Conservation (phyloP, 2,113 vertebrate species). For the Martes martes region DNA sequence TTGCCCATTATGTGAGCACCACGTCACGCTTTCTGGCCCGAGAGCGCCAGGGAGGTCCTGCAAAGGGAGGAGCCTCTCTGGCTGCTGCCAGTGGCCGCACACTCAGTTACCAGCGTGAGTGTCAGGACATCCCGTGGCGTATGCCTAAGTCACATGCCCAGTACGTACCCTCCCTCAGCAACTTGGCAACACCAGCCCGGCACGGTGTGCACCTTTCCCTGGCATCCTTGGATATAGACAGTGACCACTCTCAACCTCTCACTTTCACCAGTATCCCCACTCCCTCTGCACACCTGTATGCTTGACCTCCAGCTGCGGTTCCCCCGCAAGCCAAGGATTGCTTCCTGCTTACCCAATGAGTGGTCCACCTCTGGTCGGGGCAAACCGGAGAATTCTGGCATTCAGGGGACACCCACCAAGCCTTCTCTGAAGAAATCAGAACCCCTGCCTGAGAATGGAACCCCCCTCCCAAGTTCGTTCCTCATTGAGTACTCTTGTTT, state of each 20-base stretch:
- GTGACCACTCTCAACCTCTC: background rate
- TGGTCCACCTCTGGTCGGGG: background rate
- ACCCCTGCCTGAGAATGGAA: background rate
- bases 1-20: background rate
- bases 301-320: background rate
- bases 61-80: background rate
- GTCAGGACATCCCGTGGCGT: background rate
- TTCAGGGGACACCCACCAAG: background rate
- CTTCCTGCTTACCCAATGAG: background rate
- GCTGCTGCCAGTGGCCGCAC: background rate
- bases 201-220: background rate
- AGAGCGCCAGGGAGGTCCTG: background rate
- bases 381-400: background rate
- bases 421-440: background rate
- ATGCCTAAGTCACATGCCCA: background rate
- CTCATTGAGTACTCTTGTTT: background rate
- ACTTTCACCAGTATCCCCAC: background rate
- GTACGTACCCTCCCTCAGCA: fast-evolving
- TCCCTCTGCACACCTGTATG: background rate
- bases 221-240: background rate
- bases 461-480: background rate
- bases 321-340: background rate
- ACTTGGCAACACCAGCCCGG: background rate
- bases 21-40: background rate
- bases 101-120: background rate